phyloP scores from a whole-genome alignment of 2,113 vertebrate species.

The Fukomys damarensis region DNA sequence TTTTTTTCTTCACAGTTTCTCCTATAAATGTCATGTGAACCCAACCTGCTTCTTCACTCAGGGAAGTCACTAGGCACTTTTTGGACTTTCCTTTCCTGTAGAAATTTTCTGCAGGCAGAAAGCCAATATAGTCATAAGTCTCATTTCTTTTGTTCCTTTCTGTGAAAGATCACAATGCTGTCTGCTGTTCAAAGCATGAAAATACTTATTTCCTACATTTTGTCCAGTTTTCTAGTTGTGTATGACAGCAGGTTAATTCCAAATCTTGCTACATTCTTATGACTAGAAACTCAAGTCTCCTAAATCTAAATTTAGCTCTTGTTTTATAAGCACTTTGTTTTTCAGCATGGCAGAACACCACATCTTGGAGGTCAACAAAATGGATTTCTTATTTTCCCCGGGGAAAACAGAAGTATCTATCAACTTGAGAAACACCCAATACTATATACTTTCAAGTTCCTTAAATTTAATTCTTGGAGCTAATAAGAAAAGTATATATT shows the following conservation, averaged over 20 bases:
- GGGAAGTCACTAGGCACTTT: neutral
- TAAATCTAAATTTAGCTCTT: conserved; percentile 65
- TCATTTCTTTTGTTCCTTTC: neutral
- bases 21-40: neutral
- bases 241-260: conserved; percentile 46
- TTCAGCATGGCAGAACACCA: conserved; percentile 36
- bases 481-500: neutral
- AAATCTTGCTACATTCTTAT: neutral
- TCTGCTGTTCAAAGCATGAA: neutral
- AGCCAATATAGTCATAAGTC: neutral
- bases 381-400: conserved; percentile 27
- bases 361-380: conserved; percentile 52
- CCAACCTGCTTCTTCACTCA: neutral
- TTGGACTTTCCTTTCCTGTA: neutral
- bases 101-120: neutral
- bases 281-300: neutral
- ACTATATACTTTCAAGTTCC: neutral
- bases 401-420: conserved; percentile 48
- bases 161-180: neutral
- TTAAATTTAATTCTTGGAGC: conserved; percentile 40
- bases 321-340: conserved; percentile 38
- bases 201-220: conserved; percentile 52
- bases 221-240: conserved; percentile 27
- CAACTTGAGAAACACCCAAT: conserved; percentile 50
- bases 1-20: neutral